Percentiles rank a stretch among this genome's conserved stretches.
phyloP scores from a whole-genome alignment of 2,113 vertebrate genomes.

The Amblyornis subalaris region DNA sequence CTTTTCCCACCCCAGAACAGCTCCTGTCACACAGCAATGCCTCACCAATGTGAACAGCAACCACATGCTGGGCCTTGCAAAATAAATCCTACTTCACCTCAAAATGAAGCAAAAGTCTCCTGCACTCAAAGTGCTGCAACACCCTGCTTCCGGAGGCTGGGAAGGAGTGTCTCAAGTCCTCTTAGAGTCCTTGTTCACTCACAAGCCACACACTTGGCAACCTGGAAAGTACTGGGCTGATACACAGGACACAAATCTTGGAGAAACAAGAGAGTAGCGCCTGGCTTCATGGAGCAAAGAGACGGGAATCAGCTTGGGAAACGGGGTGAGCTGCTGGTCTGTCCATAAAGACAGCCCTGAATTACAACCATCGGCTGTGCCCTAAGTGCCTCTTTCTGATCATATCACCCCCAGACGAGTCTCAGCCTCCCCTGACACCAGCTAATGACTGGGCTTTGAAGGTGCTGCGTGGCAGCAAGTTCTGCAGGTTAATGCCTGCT shows the following conservation, averaged over 20 bases:
- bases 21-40: neutral
- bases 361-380: neutral
- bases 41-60: neutral
- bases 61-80: neutral
- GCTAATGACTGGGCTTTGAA: slow-evolving; percentile 12
- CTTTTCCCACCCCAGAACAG: neutral
- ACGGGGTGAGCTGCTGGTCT: neutral
- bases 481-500: neutral
- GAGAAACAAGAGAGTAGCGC: neutral
- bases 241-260: neutral
- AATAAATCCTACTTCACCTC: neutral
- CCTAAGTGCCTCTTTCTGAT: neutral
- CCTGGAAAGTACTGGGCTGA: neutral
- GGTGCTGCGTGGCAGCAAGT: neutral
- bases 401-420: neutral
- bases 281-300: neutral
- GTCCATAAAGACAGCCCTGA: neutral
- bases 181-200: neutral
- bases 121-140: neutral
- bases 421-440: neutral
- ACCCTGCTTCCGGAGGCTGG: neutral
- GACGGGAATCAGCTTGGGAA: neutral
- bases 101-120: neutral
- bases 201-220: neutral
- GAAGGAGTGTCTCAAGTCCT: neutral